phyloP scores from a whole-genome alignment of 2,113 vertebrate species.

The human region DNA sequence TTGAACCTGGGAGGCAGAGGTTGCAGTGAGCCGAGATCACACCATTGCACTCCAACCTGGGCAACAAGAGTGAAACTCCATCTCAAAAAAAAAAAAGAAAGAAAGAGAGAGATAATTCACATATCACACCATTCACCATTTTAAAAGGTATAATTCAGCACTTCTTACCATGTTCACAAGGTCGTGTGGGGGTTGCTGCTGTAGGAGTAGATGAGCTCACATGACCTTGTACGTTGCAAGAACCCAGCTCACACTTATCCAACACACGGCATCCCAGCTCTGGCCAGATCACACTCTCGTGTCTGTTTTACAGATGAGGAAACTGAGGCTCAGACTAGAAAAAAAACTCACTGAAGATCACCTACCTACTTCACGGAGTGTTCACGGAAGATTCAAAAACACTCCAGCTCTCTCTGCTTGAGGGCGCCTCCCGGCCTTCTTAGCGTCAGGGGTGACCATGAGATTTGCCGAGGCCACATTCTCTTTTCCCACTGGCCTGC shows the following conservation, averaged over 20 bases:
- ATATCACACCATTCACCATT: neutral
- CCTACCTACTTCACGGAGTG: no score
- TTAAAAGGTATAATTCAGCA: neutral
- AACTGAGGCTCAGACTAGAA: neutral
- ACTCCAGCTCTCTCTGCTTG: no score
- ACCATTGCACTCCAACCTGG: no score
- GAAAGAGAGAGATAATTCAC: neutral
- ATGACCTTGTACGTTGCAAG: rapidly evolving
- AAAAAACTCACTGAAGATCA: neutral
- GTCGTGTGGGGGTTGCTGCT: no score
- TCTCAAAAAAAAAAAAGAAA: no score
- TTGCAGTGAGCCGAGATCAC: no score
- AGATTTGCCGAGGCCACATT: rapidly evolving
- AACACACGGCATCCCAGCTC: neutral
- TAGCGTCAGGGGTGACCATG: rapidly evolving
- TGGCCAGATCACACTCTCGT: rapidly evolving
- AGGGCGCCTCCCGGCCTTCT: neutral
- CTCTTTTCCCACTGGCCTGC: neutral
- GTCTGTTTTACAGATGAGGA: neutral
- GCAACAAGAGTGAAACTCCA: no score
- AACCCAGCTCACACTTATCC: neutral
- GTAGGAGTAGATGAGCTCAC: neutral
- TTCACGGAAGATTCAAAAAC: neutral
- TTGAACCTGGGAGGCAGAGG: no score
- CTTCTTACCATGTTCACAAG: neutral